Conservation (phyloP, 2,888 invertebrate genomes). For the Stegophylla sp. region DNA sequence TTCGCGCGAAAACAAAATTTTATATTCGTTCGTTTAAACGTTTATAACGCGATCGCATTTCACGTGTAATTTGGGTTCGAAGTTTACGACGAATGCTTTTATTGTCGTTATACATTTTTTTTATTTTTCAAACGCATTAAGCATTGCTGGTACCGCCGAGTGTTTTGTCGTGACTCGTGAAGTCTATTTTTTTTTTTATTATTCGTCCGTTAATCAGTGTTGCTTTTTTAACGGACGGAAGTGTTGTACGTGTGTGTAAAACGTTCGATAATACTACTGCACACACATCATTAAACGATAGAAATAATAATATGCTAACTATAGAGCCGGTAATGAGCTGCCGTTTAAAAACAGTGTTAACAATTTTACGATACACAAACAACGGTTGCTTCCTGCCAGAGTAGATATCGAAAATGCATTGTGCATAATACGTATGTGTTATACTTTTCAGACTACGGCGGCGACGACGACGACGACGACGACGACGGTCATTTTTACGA, state of each 20-base stretch:
- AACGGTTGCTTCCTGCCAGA: constrained; percentile 8
- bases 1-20: too few species aligned
- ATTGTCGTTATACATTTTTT: background rate
- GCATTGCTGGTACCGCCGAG: too few species aligned
- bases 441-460: background rate
- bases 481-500: background rate
- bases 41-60: too few species aligned
- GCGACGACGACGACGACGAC: too few species aligned
- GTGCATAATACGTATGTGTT: background rate
- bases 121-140: background rate
- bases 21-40: too few species aligned
- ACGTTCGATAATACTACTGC: background rate
- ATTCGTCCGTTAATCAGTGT: background rate
- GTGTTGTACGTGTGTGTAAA: too few species aligned
- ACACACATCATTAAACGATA: background rate
- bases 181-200: background rate
- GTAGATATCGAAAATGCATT: constrained; percentile 19
- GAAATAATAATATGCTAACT: background rate
- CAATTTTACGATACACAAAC: constrained; percentile 10
- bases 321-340: constrained; percentile 8
- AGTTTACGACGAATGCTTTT: too few species aligned
- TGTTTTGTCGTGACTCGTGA: too few species aligned
- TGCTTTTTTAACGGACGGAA: background rate
- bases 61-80: too few species aligned
- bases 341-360: constrained; percentile 42